Conservation (phyloP, 2,797 vertebrate species). For the Mergus octosetaceus region DNA sequence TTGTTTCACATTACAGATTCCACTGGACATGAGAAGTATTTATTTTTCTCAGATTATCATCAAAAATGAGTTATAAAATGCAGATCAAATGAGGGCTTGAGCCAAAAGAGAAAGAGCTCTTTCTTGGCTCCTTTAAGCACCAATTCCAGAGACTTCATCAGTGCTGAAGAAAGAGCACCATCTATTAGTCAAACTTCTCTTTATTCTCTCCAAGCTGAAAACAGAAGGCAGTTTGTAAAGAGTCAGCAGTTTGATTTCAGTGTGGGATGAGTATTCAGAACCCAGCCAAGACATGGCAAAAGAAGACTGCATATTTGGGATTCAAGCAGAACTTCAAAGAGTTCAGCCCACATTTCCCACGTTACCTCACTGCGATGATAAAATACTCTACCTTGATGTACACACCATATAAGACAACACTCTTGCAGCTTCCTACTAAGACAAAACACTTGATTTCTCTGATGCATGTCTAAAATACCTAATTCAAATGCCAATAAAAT, state of each 20-base stretch:
- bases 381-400: not conserved
- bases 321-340: not conserved
- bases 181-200: not conserved
- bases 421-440: not conserved
- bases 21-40: slow-evolving; percentile 66
- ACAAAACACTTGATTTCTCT: not conserved
- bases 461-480: not conserved
- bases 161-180: not conserved
- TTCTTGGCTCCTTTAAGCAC: slow-evolving; percentile 56
- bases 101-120: not conserved
- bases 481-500: not conserved
- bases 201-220: not conserved
- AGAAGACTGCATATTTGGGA: fast-evolving
- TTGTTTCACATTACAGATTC: not conserved
- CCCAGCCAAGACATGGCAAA: not conserved
- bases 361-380: not conserved
- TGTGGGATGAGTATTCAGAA: not conserved
- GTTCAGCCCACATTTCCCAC: not conserved
- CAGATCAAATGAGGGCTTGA: slow-evolving; percentile 68
- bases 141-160: not conserved
- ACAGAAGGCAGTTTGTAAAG: not conserved
- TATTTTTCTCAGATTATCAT: slow-evolving; percentile 80
- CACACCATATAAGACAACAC: too few species aligned
- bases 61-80: slow-evolving; percentile 81
- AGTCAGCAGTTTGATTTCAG: not conserved